phyloP scores from a whole-genome alignment of 2,888 invertebrate genomes.

The Pammene aurita region DNA sequence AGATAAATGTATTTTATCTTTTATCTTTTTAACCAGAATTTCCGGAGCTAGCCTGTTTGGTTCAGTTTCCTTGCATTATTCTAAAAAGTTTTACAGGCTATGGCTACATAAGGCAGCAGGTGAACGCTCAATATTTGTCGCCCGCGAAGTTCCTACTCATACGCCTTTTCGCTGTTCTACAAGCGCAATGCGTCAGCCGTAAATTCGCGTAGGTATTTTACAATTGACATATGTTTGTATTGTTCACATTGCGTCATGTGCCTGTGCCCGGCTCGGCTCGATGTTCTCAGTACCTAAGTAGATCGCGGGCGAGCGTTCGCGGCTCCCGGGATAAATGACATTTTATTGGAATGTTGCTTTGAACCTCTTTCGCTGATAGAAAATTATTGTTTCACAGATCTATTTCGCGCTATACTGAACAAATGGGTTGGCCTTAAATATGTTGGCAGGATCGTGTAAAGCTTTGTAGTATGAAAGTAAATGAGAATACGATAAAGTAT shows the following conservation, averaged over 20 bases:
- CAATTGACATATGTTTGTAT: constrained; percentile 41
- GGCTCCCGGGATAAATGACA: constrained; percentile 50
- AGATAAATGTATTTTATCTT: no score
- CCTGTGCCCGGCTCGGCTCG: no score
- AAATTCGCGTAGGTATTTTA: constrained; percentile 37
- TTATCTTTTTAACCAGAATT: no score
- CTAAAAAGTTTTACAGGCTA: neutral
- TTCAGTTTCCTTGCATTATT: neutral
- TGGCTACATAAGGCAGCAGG: neutral
- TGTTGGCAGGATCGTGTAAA: constrained; percentile 39
- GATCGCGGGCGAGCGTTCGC: constrained; percentile 39
- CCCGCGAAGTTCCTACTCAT: constrained; percentile 15
- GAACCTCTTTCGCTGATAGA: constrained; percentile 52
- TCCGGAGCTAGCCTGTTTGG: no score
- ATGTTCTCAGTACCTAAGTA: constrained; percentile 28
- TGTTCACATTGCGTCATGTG: constrained; percentile 29
- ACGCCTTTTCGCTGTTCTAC: constrained; percentile 38
- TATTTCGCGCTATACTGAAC: constrained; percentile 50
- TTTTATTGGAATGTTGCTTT: constrained; percentile 57
- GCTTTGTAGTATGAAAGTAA: constrained; percentile 36
- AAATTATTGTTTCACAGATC: constrained; percentile 51
- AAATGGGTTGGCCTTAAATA: constrained; percentile 41
- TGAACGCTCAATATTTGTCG: constrained; percentile 27
- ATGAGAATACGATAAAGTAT: constrained; percentile 26
- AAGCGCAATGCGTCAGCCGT: constrained; percentile 40